Conservation (phyloP, 2,888 invertebrate species). For the Rotaria macrura region DNA sequence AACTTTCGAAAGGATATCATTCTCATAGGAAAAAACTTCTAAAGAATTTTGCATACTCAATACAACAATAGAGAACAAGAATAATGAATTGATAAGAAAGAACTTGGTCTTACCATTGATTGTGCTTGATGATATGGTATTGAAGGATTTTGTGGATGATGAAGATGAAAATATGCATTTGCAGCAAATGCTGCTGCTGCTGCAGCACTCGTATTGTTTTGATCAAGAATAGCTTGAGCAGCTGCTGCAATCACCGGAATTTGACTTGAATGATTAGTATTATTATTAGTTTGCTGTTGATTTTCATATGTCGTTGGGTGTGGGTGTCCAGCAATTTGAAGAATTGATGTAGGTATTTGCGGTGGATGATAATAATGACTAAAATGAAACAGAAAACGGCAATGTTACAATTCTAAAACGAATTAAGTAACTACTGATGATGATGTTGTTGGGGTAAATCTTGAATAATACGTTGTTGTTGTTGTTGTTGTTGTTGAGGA, state of each 20-base stretch:
- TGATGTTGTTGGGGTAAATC: neutral
- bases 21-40: too few species aligned
- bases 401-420: too few species aligned
- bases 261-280: neutral
- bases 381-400: too few species aligned
- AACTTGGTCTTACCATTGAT: neutral
- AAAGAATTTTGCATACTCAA: too few species aligned
- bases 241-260: conserved; percentile 11
- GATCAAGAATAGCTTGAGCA: conserved; percentile 6
- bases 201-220: neutral
- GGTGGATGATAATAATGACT: neutral
- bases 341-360: neutral
- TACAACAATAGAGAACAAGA: neutral
- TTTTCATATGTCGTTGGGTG: neutral
- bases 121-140: neutral
- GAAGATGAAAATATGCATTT: neutral
- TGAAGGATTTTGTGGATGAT: neutral
- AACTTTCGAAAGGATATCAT: too few species aligned
- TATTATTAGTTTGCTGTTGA: neutral
- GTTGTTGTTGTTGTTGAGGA: neutral
- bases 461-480: neutral
- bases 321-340: neutral
- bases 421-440: too few species aligned
- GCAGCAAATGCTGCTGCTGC: neutral
- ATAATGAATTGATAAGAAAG: neutral